Conservation (phyloP, 2,888 invertebrate genomes). For the Erannis defoliaria region DNA sequence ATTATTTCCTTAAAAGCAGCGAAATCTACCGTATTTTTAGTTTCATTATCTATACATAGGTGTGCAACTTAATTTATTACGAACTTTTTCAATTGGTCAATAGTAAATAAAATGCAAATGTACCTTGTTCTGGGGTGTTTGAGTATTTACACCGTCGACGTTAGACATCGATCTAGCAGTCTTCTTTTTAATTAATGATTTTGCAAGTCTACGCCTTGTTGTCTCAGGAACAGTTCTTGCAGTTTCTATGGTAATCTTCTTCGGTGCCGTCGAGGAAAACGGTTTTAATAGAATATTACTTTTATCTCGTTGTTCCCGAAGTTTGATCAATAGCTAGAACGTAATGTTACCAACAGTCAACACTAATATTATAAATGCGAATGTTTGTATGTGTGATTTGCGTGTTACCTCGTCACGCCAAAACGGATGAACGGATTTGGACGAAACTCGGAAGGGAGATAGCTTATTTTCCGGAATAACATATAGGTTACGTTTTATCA, state of each 20-base stretch:
- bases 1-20: too few relatives aligned
- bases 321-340: slow-evolving; percentile 10
- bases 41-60: too few relatives aligned
- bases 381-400: too few relatives aligned
- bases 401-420: too few relatives aligned
- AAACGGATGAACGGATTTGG: too few relatives aligned
- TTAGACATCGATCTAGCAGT: background rate
- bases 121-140: background rate
- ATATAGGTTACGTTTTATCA: too few relatives aligned
- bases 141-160: background rate
- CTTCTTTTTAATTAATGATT: background rate
- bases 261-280: background rate
- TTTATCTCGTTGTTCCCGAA: slow-evolving; percentile 1
- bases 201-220: background rate
- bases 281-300: background rate
- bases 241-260: background rate
- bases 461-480: too few relatives aligned
- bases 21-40: too few relatives aligned
- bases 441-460: too few relatives aligned
- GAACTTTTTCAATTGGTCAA: too few relatives aligned
- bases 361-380: too few relatives aligned
- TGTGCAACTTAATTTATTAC: too few relatives aligned
- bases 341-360: background rate
- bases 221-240: background rate
- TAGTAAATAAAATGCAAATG: background rate